These are phyloP conservation scores for Apodemus sylvaticus DNA, from an alignment of 2,113 vertebrate genomes.

Conservation along the genomic window DNA sequence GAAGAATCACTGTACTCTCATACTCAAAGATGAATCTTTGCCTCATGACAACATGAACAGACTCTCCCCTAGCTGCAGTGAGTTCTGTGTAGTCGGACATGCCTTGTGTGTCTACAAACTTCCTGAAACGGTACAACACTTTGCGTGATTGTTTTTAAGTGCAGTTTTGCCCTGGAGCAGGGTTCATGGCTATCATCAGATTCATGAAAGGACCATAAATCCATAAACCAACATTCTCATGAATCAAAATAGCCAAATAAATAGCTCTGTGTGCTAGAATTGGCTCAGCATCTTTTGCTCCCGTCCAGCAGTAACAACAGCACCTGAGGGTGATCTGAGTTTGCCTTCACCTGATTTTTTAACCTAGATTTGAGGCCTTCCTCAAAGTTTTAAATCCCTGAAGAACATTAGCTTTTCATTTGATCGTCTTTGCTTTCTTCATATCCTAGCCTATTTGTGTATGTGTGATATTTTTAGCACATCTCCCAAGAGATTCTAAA, in stretches of 20 bases:
- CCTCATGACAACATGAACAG: not conserved
- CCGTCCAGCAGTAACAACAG: not conserved
- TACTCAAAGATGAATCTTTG: not conserved
- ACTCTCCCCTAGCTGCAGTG: not conserved
- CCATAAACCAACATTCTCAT: slow-evolving; percentile 12
- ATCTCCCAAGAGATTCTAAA: slow-evolving; percentile 69
- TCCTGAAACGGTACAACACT: not conserved
- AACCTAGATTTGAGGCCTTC: slow-evolving; percentile 61
- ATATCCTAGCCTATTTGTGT: slow-evolving; percentile 67
- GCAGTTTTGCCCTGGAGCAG: not conserved
- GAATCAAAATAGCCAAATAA: slow-evolving; percentile 43
- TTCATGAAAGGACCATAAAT: not conserved
- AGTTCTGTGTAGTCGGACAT: not conserved
- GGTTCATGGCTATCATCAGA: not conserved
- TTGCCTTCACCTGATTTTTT: slow-evolving; percentile 40
- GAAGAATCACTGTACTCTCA: not conserved
- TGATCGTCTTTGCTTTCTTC: slow-evolving; percentile 60
- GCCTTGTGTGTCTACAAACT: not conserved
- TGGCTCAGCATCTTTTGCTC: not conserved
- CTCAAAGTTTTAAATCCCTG: slow-evolving; percentile 47
- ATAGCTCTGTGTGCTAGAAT: not conserved
- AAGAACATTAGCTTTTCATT: slow-evolving; percentile 52
- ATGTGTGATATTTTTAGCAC: slow-evolving; percentile 65
- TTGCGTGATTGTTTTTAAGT: not conserved
- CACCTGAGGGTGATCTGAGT: not conserved